Evolutionary conservation across 2,113 vertebrate species (phyloP), one percentile per base, ranked within the genome.

Genomic region (Takifugu flavidus): DNA sequence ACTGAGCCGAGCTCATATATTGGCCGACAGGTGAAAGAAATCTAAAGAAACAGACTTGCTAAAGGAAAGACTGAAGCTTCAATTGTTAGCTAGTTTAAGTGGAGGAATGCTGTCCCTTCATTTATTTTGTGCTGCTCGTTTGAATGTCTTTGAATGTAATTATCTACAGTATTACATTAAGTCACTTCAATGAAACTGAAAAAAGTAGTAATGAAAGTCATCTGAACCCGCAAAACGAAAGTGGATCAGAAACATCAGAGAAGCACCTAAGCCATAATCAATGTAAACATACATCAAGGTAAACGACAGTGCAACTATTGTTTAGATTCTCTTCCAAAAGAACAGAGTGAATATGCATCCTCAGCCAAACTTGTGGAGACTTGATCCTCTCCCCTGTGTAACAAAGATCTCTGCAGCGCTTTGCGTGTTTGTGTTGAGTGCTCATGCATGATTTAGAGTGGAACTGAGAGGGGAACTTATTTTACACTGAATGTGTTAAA

Each of bases 331-430:
- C 2, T 5, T 14, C 45, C n/a, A n/a, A n/a, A 47, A 47, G n/a
- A 47, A n/a, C 1, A 15, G 13, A n/a, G 13, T 5, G 45, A 5
- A 14, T 4, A 47, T 1, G 13, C 12, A 13, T 3, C 45, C 14
- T 14, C 45, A n/a, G 45, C 45, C 13, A 68, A 69, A 50, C 76
- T 25, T 75, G 80, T 75, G 73, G 63, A 67, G 53, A 62, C 75
- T 45, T 53, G 63, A 60, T 25, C 50, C 25, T 56, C 25, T 65
- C 62, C 63, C 54, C 4, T n/a, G 62, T 34, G 81, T 60, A 28
- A 70, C 20, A 13, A 59, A 6, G 6, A 27, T 70, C 67, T 71
- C 72, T 58, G 42, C 43, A 54, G 56, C 13, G 13, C 66, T 56
- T 46, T 53, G 11, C 13, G 10, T 62, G 62, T 69, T 65, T 72